Evolutionary conservation across 53 echinoderm and acorn worm species (phyloP), one percentile per base, ranked within the genome.

Genomic region (Zoroaster sp.): DNA sequence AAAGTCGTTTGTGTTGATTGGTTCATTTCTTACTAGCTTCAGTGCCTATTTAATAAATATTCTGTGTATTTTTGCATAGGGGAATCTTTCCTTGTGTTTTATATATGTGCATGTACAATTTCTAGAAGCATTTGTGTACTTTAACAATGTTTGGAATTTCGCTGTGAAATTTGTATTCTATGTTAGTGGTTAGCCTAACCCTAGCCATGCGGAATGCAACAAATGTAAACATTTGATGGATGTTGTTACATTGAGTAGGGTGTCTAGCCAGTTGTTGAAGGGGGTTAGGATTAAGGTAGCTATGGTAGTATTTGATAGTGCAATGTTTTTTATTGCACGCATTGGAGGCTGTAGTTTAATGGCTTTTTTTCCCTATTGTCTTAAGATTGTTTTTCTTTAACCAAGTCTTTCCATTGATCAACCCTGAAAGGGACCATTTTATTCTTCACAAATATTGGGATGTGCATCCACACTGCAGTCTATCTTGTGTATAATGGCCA

Each of bases 31-130:
- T 10, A 53, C 36, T 78, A 33, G 35, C 10, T 40, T 41, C 20
- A 85, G 85, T 85, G 85, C 85, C 85, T 85, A 70, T 49, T 66
- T 49, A 70, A 85, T 49, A 85, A 85, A 66, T 42, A 42, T 51
- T 85, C 49, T 69, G 66, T 68, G 85, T 85, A 85, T 85, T 85
- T 85, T 85, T 85, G 85, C 85, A 85, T 71, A 69, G 71, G 53
- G 63, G 33, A 55, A 55, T 38, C 49, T 35, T 78, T 37, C 55
- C 54, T 53, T 63, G 68, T 82, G 66, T 82, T 67, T 40, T 66
- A 68, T 66, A 34, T 34, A 68, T 65, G 32, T 82, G 82, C 82
- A 82, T 82, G 82, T 82, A 82, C 39, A 82, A 82, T 67, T 42
- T 67, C 32, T 35, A 31, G 28, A 59, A 59, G 63, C 63, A 59